Base-by-base conservation (phyloP, 2,113 vertebrate genomes). In the Lepisosteus osseus region DNA sequence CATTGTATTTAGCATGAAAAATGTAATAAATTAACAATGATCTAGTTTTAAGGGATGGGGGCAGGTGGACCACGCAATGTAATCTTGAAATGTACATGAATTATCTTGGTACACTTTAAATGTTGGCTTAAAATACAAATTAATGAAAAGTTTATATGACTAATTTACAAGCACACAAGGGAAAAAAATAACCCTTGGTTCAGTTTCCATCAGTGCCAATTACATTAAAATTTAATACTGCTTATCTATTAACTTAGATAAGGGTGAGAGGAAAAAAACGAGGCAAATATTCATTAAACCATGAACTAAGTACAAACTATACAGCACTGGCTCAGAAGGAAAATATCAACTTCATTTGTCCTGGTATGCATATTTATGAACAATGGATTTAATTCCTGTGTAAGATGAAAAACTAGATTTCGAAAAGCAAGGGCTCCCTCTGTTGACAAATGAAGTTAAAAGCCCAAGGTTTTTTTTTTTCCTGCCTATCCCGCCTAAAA, bases 11-110 rank as follows among this genome's bases (percentile, higher is more conserved):
- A 86, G 85, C 86, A 81, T 76, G 79, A 13, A 84, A 87, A 86
- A 86, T 85, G 83, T 72, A 76, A 85, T 85, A 67, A 84, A 86
- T 90, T 86, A 90, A 86, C 84, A 61, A 79, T 90, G 90, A 89
- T 86, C 89, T 89, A 88, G 88, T 90, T 90, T 78, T 78, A 82
- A 76, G 83, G 79, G 80, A 72, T 69, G 47, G 47, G 47, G 47
- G 47, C 5, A 77, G 76, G 78, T n/a, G 73, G 73, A 76, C 15
- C 17, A 11, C 15, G 43, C 57, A 59, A 59, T 3, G 57, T 59
- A n/a, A 59, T 13, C 12, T n/a, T 29, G 29, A 29, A 29, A 29
- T 29, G 29, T 29, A 29, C 29, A 29, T 29, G 29, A 29, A 29
- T 29, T 29, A 29, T 29, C 29, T 29, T 29, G 29, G 29, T 29